Evolutionary conservation across 2,113 vertebrate species (phyloP).

Genomic region (Aphyosemion australe): DNA sequence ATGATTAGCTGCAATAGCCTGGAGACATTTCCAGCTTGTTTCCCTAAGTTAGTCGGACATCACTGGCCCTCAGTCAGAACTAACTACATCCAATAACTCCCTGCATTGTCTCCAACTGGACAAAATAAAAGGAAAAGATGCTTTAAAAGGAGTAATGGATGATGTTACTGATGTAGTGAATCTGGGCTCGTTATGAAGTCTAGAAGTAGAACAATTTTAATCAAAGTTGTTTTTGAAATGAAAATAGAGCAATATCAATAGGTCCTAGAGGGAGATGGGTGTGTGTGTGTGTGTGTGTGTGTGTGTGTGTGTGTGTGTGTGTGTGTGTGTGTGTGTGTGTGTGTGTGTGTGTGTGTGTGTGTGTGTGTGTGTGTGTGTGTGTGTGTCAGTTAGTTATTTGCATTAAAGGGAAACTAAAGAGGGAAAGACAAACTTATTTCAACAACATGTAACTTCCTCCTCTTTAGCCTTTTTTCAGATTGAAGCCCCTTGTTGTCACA

Average conservation of each 20-base stretch:
- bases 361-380: too few species aligned
- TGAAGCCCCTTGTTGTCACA: background rate
- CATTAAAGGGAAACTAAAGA: slow-evolving; percentile 29
- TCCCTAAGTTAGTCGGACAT: slow-evolving; percentile 77
- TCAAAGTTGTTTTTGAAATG: slow-evolving; percentile 19
- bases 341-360: too few species aligned
- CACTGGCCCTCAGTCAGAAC: slow-evolving; percentile 55
- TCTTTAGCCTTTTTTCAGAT: background rate
- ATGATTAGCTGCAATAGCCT: slow-evolving; percentile 78
- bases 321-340: too few species aligned
- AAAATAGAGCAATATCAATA: background rate
- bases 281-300: background rate
- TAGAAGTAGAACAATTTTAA: slow-evolving; percentile 13
- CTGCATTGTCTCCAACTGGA: slow-evolving; percentile 15
- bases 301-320: background rate
- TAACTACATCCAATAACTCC: slow-evolving; percentile 27
- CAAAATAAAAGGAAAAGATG: background rate
- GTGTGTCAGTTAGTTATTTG: slow-evolving; percentile 5
- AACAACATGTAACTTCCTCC: background rate
- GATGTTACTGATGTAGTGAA: slow-evolving; percentile 16
- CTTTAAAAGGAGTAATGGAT: slow-evolving; percentile 15
- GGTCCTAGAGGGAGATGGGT: slow-evolving; percentile 6
- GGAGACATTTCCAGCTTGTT: slow-evolving; percentile 78
- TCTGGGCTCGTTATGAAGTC: slow-evolving; percentile 5
- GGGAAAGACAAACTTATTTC: slow-evolving; percentile 6